Evolutionary conservation across 2,113 vertebrate species (phyloP), one percentile per base, ranked within the genome.

Genomic region (Marmota flaviventris): DNA sequence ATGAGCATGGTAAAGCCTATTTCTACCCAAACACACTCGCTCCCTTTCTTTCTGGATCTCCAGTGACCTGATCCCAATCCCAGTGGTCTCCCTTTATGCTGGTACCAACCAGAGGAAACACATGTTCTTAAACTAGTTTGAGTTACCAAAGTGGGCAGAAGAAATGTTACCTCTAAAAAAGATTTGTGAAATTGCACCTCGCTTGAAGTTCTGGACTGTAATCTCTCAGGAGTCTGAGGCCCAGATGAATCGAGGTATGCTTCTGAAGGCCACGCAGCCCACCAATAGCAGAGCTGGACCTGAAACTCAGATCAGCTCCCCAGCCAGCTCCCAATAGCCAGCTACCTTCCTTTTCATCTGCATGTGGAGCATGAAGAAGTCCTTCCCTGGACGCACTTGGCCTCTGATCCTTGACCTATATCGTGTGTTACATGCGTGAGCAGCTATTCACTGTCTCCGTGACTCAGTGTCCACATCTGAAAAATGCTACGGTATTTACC

Each of bases 321-420:
- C n/a, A 8, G 1, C 13, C 0, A 1, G 20, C 20, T 25, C 11
- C n/a, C 32, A 4, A 0, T 4, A 4, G 63, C 25, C 53, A 7
- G 29, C 24, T 24, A 5, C 8, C 37, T 63, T 73, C 67, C 73
- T 65, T 53, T 18, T 3, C 42, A 37, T 17, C 0, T 2, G 27
- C 12, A 0, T 6, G 13, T 22, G 32, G 56, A 16, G 20, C 24
- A 58, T 27, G 27, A 79, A 45, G 69, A 13, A 58, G 10, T 17
- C 29, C 69, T 63, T 42, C 13, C n/a, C 48, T 14, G 12, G 12
- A 8, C 24, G 0, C 24, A 8, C 16, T 12, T 24, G 2, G 2
- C 5, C 81, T 65, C 79, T 12, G 1, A 1, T 27, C 39, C 53
- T 56, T 73, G 70, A 72, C 25, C 67, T 76, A 2, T 56, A 45